Evolutionary conservation across 1,140 invertebrate genomes (phyloP), one percentile per base, ranked within the genome.

Genomic region (Odontomachus brunneus): DNA sequence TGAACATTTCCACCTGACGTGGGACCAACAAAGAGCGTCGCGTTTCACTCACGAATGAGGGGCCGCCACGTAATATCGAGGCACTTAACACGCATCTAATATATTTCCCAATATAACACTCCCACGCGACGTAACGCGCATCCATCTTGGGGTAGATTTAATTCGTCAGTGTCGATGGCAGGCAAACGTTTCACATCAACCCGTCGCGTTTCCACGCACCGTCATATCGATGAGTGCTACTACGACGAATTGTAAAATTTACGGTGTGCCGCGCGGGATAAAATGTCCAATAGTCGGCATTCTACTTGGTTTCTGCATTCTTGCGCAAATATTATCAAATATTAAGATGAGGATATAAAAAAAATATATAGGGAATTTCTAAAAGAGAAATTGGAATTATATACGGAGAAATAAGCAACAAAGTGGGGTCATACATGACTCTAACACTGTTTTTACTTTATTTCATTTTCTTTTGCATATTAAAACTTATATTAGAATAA

Each of bases 91-190:
- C 84, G 83, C 89, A 82, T 87, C 78, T 66, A 81, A 62, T 80
- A 75, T 88, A 75, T 89, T 80, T 82, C 55, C 67, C 71, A 63
- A n/a, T n/a, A n/a, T n/a, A n/a, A n/a, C n/a, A n/a, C n/a, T n/a
- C n/a, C n/a, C n/a, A 76, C 90, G 81, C 85, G 38, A 44, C 22
- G 63, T 33, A 26, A 24, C 69, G 38, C 38, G 9, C 38, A 7
- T 7, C 38, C 38, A 44, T 33, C 55, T 73, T 49, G 33, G 85
- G 80, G 88, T 89, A 82, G 48, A 59, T 90, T 91, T 85, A 86
- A 92, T 92, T 91, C 85, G 83, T 92, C 91, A 92, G 87, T 92
- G 92, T 92, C 91, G 89, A 85, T 51, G 66, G 74, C 92, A 92
- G 82, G 85, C 91, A 76, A 90, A 29, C 75, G 75, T 88, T 92